Evolutionary conservation across 2,888 invertebrate species (phyloP).

Genomic region (Litoditis marina): DNA sequence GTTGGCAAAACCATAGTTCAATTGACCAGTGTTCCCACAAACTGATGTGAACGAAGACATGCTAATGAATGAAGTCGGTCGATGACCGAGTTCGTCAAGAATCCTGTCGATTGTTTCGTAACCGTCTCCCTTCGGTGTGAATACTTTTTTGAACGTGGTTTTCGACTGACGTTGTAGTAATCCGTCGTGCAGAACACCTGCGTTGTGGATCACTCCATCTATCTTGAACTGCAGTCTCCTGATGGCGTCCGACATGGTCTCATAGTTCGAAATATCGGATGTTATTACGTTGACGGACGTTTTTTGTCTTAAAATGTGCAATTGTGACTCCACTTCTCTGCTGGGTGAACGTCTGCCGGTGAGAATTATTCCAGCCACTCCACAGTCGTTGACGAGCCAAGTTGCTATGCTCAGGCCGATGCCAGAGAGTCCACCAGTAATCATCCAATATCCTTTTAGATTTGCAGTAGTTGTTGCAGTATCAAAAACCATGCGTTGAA

Average conservation of each 20-base stretch:
- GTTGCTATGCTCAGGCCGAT: conserved; percentile 51
- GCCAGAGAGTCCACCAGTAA: conserved; percentile 56
- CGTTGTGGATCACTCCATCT: conserved; percentile 50
- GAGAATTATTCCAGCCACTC: conserved; percentile 31
- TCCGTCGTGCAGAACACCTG: conserved; percentile 49
- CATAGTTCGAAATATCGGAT: conserved; percentile 32
- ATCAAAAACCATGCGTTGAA: no score
- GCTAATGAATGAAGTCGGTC: conserved; percentile 36
- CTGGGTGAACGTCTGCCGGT: conserved; percentile 37
- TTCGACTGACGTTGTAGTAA: conserved; percentile 40
- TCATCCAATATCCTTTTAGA: conserved; percentile 41
- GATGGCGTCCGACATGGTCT: conserved; percentile 21
- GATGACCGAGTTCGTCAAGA: conserved; percentile 23
- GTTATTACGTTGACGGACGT: conserved; percentile 15
- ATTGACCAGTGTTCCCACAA: conserved; percentile 55
- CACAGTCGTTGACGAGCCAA: conserved; percentile 24
- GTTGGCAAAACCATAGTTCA: conserved; percentile 55
- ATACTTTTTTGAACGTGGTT: conserved; percentile 39
- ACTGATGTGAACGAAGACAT: conserved; percentile 54
- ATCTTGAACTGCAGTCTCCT: conserved; percentile 22
- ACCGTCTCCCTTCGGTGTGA: conserved; percentile 47
- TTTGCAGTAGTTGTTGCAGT: no score
- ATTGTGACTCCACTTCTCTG: conserved; percentile 10
- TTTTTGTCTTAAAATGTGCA: conserved; percentile 19
- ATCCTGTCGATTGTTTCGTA: conserved; percentile 29